Percentiles rank a stretch among this genome's conserved stretches.
These are phyloP conservation scores for Caenorhabditis sp. DNA, from an alignment of 2,888 invertebrate species.

Conservation along the genomic window DNA sequence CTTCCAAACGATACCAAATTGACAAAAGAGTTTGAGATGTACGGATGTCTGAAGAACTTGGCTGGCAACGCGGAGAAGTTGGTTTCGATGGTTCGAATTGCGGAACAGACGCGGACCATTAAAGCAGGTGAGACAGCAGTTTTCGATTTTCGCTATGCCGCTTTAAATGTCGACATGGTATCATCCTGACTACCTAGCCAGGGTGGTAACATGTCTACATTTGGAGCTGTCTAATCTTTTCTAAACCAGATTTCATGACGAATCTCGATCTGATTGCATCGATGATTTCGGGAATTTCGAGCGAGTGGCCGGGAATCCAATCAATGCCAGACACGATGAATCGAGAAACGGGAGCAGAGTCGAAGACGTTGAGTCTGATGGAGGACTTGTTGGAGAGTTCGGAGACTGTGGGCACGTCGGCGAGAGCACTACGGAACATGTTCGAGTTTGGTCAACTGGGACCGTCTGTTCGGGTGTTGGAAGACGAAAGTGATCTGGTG, in stretches of 20 bases:
- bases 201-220: too few species aligned
- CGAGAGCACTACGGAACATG: background rate
- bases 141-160: too few species aligned
- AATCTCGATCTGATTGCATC: background rate
- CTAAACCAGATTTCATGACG: background rate
- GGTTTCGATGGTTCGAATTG: too few species aligned
- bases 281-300: background rate
- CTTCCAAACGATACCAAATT: background rate
- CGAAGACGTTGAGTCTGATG: background rate
- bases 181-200: too few species aligned
- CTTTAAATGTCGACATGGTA: too few species aligned
- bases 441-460: background rate
- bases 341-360: background rate
- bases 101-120: too few species aligned
- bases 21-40: background rate
- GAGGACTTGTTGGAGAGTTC: background rate
- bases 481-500: background rate
- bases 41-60: background rate
- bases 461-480: background rate
- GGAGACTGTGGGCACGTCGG: background rate
- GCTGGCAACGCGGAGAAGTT: background rate
- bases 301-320: background rate
- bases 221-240: background rate
- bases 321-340: background rate
- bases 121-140: too few species aligned